These are phyloP conservation scores for Calliopsis andreniformis DNA, from an alignment of 1,140 invertebrate genomes.

Conservation along the genomic window DNA sequence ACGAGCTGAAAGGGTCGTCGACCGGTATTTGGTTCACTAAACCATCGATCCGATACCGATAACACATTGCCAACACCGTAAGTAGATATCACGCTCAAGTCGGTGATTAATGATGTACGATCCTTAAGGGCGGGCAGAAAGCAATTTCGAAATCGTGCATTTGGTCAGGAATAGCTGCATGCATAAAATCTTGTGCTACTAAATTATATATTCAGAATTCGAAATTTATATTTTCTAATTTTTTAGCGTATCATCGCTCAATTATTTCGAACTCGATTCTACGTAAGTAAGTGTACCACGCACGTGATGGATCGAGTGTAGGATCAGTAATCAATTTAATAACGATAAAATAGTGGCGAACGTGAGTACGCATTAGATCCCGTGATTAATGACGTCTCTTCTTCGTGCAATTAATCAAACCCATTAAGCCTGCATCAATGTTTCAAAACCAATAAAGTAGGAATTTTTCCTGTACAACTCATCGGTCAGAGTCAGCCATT, in stretches of 20 bases:
- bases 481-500: slow-evolving; percentile 30
- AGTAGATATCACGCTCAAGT: slow-evolving; percentile 24
- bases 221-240: not conserved
- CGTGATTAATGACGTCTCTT: slow-evolving; percentile 30
- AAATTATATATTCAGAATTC: not conserved
- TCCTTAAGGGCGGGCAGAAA: slow-evolving; percentile 21
- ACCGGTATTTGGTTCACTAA: slow-evolving; percentile 30
- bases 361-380: not conserved
- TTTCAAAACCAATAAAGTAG: slow-evolving; percentile 24
- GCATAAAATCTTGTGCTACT: too few relatives aligned
- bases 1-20: slow-evolving; percentile 17
- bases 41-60: slow-evolving; percentile 42
- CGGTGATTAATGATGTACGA: slow-evolving; percentile 42
- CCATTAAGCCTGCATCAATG: slow-evolving; percentile 21
- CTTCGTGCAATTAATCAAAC: slow-evolving; percentile 28
- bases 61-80: slow-evolving; percentile 26
- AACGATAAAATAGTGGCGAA: slow-evolving; percentile 11
- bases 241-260: not conserved
- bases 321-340: slow-evolving; percentile 27
- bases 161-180: not conserved
- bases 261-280: not conserved
- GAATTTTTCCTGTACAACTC: slow-evolving; percentile 11
- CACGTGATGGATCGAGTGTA: slow-evolving; percentile 1
- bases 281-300: not conserved
- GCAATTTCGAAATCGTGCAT: not conserved